Evolutionary conservation across 2,888 invertebrate species (phyloP).

Genomic region (Macrosiphum euphorbiae): DNA sequence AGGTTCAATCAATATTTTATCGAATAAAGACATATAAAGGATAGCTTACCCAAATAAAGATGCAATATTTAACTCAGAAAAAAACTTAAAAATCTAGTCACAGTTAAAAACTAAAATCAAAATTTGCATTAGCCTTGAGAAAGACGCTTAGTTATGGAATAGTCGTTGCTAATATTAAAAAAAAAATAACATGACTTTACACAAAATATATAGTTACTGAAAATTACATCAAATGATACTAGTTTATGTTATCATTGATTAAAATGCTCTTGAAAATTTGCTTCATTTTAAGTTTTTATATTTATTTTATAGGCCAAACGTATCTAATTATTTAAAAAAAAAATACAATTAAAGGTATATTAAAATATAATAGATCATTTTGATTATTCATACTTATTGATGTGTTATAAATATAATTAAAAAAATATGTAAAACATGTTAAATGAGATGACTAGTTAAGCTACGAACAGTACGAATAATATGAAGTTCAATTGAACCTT

Average conservation of each 20-base stretch:
- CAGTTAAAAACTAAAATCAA: not conserved
- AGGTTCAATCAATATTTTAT: not conserved
- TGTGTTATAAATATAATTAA: not conserved
- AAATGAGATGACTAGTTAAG: not conserved
- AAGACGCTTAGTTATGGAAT: not conserved
- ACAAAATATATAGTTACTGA: not conserved
- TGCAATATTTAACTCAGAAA: not conserved
- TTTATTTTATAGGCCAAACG: not conserved
- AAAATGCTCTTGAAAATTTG: not conserved
- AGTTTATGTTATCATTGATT: not conserved
- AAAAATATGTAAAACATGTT: not conserved
- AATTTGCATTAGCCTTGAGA: not conserved
- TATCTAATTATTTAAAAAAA: not conserved
- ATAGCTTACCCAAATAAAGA: not conserved
- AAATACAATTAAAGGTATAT: not conserved
- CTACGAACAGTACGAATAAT: not conserved
- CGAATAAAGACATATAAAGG: not conserved
- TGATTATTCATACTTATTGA: not conserved
- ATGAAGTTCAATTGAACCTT: not conserved
- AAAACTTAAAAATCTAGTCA: not conserved
- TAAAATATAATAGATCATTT: not conserved
- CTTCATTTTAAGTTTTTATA: too few relatives aligned
- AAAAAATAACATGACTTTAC: not conserved
- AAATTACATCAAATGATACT: not conserved
- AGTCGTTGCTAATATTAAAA: not conserved